phyloP scores from a whole-genome alignment of 2,797 vertebrate species.

The Sarcophilus harrisii region DNA sequence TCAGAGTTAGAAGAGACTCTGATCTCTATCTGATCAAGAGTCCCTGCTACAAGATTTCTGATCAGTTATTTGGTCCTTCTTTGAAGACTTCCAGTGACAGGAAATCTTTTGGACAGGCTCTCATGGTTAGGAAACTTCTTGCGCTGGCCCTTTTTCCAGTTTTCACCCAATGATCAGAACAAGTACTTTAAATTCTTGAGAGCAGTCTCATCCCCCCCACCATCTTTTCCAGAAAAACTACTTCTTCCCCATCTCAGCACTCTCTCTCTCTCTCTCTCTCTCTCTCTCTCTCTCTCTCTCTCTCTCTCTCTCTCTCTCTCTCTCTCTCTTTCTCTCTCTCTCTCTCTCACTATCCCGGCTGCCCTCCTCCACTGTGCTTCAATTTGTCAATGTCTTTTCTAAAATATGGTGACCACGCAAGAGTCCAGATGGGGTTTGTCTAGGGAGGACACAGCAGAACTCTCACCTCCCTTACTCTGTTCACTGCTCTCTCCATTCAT shows the following conservation, averaged over 20 bases:
- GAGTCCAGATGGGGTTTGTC: neutral
- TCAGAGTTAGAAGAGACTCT: neutral
- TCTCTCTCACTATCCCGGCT: neutral
- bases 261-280: no score
- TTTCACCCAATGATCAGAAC: neutral
- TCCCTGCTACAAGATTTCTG: neutral
- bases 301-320: no score
- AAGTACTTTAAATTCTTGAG: neutral
- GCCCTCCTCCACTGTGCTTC: neutral
- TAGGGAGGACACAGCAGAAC: neutral
- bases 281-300: no score
- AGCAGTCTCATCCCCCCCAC: neutral
- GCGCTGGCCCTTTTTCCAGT: neutral
- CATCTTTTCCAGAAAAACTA: neutral
- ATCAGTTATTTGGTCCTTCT: neutral
- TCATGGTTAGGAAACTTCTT: neutral
- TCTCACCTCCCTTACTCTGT: neutral
- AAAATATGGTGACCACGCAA: neutral
- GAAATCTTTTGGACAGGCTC: neutral
- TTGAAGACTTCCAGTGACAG: neutral
- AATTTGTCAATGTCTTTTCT: neutral
- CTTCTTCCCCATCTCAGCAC: neutral
- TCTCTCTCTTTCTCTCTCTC: no score
- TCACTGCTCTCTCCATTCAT: neutral
- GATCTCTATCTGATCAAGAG: neutral